Conservation (phyloP, 2,888 invertebrate species). For the Thymelicus lineola region DNA sequence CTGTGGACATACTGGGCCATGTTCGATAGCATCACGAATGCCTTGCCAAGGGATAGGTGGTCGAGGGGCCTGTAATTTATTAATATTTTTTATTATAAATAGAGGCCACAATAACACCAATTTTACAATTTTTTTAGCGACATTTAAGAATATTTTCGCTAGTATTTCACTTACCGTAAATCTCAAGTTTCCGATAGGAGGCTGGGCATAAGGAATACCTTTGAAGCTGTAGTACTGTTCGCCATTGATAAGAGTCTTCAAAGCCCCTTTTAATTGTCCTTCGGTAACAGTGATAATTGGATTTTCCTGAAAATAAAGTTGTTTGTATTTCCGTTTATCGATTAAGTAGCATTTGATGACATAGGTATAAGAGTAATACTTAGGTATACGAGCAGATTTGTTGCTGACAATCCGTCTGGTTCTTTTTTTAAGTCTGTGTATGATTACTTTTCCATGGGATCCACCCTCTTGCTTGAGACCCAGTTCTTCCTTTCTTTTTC, state of each 20-base stretch:
- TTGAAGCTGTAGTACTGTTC: conserved; percentile 56
- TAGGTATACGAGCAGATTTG: too few relatives aligned
- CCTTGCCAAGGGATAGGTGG: conserved; percentile 59
- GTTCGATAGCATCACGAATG: conserved; percentile 54
- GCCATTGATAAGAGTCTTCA: conserved; percentile 48
- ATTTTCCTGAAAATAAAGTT: conserved; percentile 40
- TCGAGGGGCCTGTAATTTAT: conserved; percentile 56
- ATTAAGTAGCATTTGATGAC: too few relatives aligned
- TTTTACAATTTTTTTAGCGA: too few relatives aligned
- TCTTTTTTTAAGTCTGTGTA: too few relatives aligned
- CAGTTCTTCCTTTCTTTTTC: too few relatives aligned
- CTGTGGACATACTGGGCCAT: conserved; percentile 61
- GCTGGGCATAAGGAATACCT: conserved; percentile 78
- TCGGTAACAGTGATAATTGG: conserved; percentile 50
- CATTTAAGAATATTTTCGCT: too few relatives aligned
- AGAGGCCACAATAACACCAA: too few relatives aligned
- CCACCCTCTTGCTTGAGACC: too few relatives aligned
- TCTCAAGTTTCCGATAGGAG: conserved; percentile 72
- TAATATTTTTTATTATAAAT: too few relatives aligned
- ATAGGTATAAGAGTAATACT: too few relatives aligned
- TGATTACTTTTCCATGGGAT: too few relatives aligned
- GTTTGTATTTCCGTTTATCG: not conserved
- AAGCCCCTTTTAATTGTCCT: conserved; percentile 51
- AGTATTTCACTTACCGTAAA: conserved; percentile 64
- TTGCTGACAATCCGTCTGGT: too few relatives aligned